Conservation (phyloP, 2,888 invertebrate genomes). For the Coenonympha glycerion region DNA sequence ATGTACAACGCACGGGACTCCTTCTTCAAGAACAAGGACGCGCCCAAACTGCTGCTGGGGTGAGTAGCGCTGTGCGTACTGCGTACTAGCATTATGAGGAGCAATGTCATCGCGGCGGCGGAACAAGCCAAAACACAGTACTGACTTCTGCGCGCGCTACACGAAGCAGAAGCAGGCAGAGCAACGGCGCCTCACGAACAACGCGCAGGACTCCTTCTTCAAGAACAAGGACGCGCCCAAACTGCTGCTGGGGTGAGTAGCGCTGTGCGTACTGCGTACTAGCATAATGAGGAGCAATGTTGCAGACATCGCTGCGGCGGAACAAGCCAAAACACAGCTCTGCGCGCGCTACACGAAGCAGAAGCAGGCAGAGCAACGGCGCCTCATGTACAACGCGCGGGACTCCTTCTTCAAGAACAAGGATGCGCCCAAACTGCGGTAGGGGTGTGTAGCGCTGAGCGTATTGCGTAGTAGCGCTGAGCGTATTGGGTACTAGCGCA, state of each 20-base stretch:
- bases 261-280: slow-evolving; percentile 27
- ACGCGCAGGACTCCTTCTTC: slow-evolving; percentile 61
- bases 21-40: slow-evolving; percentile 66
- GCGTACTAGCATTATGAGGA: slow-evolving; percentile 67
- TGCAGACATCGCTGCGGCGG: slow-evolving; percentile 49
- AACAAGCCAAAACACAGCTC: slow-evolving; percentile 55
- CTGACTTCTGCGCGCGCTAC: slow-evolving; percentile 60
- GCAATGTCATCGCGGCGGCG: slow-evolving; percentile 45
- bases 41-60: slow-evolving; percentile 63
- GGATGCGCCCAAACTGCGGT: slow-evolving; percentile 63
- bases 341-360: slow-evolving; percentile 55
- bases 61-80: slow-evolving; percentile 26
- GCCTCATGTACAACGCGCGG: slow-evolving; percentile 57
- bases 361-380: slow-evolving; percentile 49
- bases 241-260: slow-evolving; percentile 53
- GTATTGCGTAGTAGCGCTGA: no score
- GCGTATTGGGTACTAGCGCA: no score
- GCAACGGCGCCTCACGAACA: slow-evolving; percentile 53
- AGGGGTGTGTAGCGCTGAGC: slow-evolving; percentile 44
- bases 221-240: slow-evolving; percentile 69
- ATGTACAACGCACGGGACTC: slow-evolving; percentile 60
- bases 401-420: slow-evolving; percentile 64
- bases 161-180: slow-evolving; percentile 48
- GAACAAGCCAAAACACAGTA: slow-evolving; percentile 56
- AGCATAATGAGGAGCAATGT: slow-evolving; percentile 60